A percentile compares a stretch with the other conserved stretches of the same genome.
phyloP scores from a whole-genome alignment of 2,888 invertebrate species.

The Perdita meconis region DNA sequence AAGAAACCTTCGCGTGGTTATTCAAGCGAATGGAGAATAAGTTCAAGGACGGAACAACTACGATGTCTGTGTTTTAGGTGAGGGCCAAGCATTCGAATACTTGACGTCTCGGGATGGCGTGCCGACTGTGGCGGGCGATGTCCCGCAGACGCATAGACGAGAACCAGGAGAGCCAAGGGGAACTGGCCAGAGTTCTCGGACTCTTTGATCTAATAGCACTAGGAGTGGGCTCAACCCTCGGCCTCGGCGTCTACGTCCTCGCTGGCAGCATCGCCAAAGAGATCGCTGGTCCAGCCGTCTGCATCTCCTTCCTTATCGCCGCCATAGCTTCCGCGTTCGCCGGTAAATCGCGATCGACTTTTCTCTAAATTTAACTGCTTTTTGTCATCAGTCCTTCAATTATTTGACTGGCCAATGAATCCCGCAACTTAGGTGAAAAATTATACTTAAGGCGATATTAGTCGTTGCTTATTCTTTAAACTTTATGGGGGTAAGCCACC shows the following conservation, averaged over 20 bases:
- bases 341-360: constrained; percentile 85
- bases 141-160: constrained; percentile 84
- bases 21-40: background rate
- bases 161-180: constrained; percentile 78
- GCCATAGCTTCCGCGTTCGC: constrained; percentile 97
- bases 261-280: constrained; percentile 95
- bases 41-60: background rate
- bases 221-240: constrained; percentile 95
- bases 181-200: constrained; percentile 89
- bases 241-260: constrained; percentile 97
- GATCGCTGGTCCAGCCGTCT: constrained; percentile 96
- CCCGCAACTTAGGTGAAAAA: too few relatives aligned
- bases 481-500: too few relatives aligned
- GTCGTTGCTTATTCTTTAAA: too few relatives aligned
- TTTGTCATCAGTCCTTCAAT: too few relatives aligned
- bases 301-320: constrained; percentile 95
- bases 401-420: too few relatives aligned
- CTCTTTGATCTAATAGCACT: constrained; percentile 94
- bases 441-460: too few relatives aligned
- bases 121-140: constrained; percentile 80
- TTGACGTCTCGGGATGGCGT: constrained; percentile 66
- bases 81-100: background rate
- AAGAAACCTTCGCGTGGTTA: background rate
- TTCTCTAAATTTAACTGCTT: background rate
- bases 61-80: constrained; percentile 5